Evolutionary conservation across 2,113 vertebrate species (phyloP), one percentile per base, ranked within the genome.

Genomic region (Leptobrachium leishanense): DNA sequence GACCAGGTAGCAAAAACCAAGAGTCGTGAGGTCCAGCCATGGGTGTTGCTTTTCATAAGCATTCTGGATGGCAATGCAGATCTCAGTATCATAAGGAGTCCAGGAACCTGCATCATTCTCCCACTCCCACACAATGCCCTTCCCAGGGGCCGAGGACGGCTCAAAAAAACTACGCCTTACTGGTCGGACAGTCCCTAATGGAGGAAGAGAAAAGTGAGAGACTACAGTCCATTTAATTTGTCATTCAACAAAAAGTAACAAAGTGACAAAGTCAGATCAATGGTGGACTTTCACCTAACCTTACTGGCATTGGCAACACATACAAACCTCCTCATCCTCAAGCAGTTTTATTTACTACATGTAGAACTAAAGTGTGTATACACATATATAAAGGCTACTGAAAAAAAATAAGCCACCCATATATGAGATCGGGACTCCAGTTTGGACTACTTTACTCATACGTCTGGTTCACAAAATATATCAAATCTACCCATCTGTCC

Each of bases 1-100:
- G 77, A 99, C 94, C 91, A 98, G 92, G 91, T 98, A 98, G 91
- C 94, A 94, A 92, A 98, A 98, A 86, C 97, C 97, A 84, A 99
- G 92, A 65, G 97, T 96, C 83, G 95, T 97, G 79, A 98, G 93
- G 87, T 99, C 97, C 77, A 99, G 90, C 96, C 96, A 99, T 12
- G 97, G 97, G 86, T 98, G 97, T 90, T 97, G 97, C 91, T 99
- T 99, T 92, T 99, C 97, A 5, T 98, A 98, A 83, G 97, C 97
- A 0, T 98, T 97, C 92, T 99, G 97, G 89, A 99, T 97, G 87
- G 95, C 97, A 84, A 99, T 96, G 68, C 97, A 96, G 88, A 99
- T 95, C 87, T 98, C 97, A 95, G 98, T 98, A 89, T 98, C 97
- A 3, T 98, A 99, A 5, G 96, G 94, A 0, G 97, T 98, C 97